A percentile compares a stretch with the other conserved stretches of the same genome.
Evolutionary conservation across 2,888 invertebrate species (phyloP).

Genomic region (Nemurella pictetii): DNA sequence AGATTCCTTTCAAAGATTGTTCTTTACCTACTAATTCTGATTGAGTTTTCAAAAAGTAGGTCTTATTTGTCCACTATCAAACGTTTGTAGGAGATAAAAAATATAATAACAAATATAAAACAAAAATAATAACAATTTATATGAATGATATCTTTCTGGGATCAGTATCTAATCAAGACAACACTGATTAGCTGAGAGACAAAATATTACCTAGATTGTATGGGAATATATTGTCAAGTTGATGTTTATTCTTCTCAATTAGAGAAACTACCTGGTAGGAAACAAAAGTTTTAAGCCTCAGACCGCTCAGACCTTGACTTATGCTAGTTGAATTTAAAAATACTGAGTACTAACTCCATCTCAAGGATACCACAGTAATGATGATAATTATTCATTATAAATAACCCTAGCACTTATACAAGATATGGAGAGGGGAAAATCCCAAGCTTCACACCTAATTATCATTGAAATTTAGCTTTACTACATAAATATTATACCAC

Average conservation of each 20-base stretch:
- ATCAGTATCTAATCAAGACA: neutral
- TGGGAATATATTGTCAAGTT: neutral
- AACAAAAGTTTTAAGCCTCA: neutral
- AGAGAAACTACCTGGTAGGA: neutral
- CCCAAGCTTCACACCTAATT: neutral
- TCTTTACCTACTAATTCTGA: too few relatives aligned
- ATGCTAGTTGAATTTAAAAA: neutral
- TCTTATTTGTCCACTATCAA: too few relatives aligned
- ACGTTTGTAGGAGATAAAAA: too few relatives aligned
- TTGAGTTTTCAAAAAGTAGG: too few relatives aligned
- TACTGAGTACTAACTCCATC: neutral
- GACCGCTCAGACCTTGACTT: neutral
- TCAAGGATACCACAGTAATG: slow-evolving; percentile 2
- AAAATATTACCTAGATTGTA: neutral
- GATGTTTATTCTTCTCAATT: neutral
- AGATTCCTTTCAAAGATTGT: too few relatives aligned
- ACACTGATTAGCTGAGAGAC: neutral
- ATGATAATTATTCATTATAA: slow-evolving; percentile 25
- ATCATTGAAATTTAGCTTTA: too few relatives aligned
- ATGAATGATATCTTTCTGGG: too few relatives aligned
- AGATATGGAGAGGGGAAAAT: neutral
- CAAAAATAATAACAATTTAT: too few relatives aligned
- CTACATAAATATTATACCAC: too few relatives aligned
- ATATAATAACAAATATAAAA: too few relatives aligned
- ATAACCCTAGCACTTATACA: neutral